These are phyloP conservation scores for Drosophila paramelanica DNA, from an alignment of 2,888 invertebrate species.

Conservation along the genomic window DNA sequence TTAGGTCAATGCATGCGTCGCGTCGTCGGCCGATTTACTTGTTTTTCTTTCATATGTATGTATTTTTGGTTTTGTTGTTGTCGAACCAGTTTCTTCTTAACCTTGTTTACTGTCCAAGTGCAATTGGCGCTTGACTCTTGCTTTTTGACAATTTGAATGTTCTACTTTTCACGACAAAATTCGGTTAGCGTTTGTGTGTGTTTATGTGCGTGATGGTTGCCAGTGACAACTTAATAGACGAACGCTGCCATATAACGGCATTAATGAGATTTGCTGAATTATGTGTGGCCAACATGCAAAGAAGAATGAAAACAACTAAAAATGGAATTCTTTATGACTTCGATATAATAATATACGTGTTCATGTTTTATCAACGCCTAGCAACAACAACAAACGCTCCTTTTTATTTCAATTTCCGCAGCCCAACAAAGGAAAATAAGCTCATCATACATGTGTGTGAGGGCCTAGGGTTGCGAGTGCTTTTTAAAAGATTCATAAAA, in stretches of 20 bases:
- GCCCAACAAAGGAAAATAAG: conserved; percentile 35
- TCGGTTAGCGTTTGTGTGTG: conserved; percentile 11
- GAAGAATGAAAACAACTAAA: conserved; percentile 1
- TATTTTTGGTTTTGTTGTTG: conserved; percentile 42
- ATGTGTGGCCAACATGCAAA: conserved; percentile 50
- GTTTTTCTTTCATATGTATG: conserved; percentile 36
- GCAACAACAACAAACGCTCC: conserved; percentile 50
- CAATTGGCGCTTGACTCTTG: conserved; percentile 66
- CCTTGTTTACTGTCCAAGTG: conserved; percentile 75
- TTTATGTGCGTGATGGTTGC: conserved; percentile 31
- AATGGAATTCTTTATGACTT: conserved; percentile 16
- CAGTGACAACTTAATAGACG: conserved; percentile 55
- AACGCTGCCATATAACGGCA: conserved; percentile 44
- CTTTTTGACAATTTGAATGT: conserved; percentile 70
- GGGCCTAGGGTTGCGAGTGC: neutral
- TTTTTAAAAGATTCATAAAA: conserved; percentile 14
- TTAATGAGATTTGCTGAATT: conserved; percentile 46
- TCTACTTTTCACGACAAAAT: conserved; percentile 52
- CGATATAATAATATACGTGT: conserved; percentile 12
- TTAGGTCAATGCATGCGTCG: conserved; percentile 68
- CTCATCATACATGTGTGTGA: neutral
- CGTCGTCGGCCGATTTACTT: conserved; percentile 45
- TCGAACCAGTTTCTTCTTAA: conserved; percentile 76
- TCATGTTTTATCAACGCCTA: conserved; percentile 36
- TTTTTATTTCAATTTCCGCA: conserved; percentile 47